These are phyloP conservation scores for Hydropotes inermis DNA, from an alignment of 2,113 vertebrate species.

Conservation along the genomic window DNA sequence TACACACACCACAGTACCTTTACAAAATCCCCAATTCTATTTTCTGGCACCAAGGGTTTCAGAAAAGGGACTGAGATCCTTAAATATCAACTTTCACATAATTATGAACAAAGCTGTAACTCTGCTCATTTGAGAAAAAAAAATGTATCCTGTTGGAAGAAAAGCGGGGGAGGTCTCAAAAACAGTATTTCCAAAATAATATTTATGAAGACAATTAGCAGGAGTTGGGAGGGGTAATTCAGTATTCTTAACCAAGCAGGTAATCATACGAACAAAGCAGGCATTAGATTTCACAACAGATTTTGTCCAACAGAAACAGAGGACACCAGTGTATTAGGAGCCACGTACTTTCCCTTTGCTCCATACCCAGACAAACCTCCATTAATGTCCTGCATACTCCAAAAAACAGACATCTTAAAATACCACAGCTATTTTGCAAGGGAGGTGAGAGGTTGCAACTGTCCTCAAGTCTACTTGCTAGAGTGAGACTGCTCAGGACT, in stretches of 20 bases:
- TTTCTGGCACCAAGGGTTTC: neutral
- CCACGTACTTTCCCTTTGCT: neutral
- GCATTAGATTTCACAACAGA: neutral
- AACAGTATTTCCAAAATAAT: neutral
- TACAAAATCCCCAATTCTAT: neutral
- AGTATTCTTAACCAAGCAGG: neutral
- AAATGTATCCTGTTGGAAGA: neutral
- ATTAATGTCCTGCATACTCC: neutral
- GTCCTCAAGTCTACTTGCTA: neutral
- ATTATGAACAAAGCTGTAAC: neutral
- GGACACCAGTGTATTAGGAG: neutral
- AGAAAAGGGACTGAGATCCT: neutral
- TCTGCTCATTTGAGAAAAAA: neutral
- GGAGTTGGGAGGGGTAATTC: neutral
- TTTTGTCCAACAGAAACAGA: neutral
- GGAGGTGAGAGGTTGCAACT: rapidly evolving
- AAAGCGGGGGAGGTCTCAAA: neutral
- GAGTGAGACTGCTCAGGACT: neutral
- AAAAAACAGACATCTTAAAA: neutral
- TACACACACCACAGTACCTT: neutral
- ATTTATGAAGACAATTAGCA: neutral
- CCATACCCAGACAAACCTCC: neutral
- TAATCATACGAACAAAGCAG: neutral
- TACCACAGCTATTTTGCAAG: neutral
- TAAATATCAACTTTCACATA: neutral